Percentiles rank a stretch among this genome's conserved stretches.
Conservation (phyloP, 1,140 invertebrate genomes). For the Solenopsis invicta region DNA sequence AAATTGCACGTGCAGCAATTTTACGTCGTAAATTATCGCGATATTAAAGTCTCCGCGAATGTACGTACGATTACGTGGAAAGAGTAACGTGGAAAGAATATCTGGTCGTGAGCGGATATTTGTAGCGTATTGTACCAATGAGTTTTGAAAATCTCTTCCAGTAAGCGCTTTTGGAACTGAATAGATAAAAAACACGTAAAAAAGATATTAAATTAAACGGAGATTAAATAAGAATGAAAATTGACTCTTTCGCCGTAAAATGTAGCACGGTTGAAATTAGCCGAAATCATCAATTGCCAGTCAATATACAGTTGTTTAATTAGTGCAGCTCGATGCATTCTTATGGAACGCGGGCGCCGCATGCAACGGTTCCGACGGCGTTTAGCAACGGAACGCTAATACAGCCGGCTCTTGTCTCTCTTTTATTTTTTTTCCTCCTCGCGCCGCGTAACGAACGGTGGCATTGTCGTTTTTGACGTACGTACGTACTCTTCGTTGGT, state of each 20-base stretch:
- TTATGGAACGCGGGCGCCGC: constrained; percentile 23
- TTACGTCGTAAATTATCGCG: constrained; percentile 34
- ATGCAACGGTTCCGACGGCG: constrained; percentile 38
- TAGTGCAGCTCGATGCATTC: background rate
- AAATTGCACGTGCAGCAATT: constrained; percentile 23
- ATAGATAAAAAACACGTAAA: background rate
- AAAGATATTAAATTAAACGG: background rate
- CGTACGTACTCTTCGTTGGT: background rate
- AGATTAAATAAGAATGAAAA: background rate
- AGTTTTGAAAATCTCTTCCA: background rate
- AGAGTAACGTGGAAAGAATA: constrained; percentile 22
- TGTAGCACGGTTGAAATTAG: background rate
- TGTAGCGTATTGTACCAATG: background rate
- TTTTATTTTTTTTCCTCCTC: constrained; percentile 3
- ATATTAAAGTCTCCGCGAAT: constrained; percentile 19
- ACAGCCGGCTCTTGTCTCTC: background rate
- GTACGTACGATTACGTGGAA: constrained; percentile 1
- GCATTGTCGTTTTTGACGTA: constrained; percentile 37
- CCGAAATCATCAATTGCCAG: constrained; percentile 21
- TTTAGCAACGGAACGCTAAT: constrained; percentile 52
- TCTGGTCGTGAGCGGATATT: background rate
- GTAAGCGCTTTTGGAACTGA: background rate
- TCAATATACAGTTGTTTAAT: constrained; percentile 21
- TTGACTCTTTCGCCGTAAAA: background rate
- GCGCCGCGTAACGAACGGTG: background rate